These are phyloP conservation scores for Epinotia brunnichana DNA, from an alignment of 2,888 invertebrate species.

Conservation along the genomic window DNA sequence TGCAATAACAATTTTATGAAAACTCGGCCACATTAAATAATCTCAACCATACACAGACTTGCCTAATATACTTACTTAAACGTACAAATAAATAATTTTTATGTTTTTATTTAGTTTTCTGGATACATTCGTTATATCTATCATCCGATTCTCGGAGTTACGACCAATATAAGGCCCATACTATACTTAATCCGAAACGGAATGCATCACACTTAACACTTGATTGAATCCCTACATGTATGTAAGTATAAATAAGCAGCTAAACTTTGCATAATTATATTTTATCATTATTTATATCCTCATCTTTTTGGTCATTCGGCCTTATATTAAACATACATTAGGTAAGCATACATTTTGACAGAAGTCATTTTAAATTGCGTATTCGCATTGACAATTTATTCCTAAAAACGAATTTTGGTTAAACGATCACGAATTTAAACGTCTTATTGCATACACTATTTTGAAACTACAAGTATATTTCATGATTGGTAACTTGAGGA, in stretches of 20 bases:
- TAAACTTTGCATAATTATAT: background rate
- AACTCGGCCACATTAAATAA: no score
- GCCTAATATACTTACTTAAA: background rate
- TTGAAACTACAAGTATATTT: no score
- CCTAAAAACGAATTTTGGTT: background rate
- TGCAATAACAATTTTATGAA: no score
- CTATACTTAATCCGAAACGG: background rate
- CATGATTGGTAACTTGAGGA: no score
- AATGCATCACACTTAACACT: background rate
- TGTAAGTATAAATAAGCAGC: background rate
- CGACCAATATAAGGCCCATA: background rate
- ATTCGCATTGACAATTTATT: no score
- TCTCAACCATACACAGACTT: no score
- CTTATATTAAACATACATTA: background rate
- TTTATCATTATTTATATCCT: background rate
- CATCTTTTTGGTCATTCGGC: constrained; percentile 3
- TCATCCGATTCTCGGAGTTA: background rate
- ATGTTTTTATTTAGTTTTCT: background rate
- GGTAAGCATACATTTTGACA: background rate
- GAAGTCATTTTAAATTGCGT: background rate
- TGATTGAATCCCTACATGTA: background rate
- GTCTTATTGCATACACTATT: no score
- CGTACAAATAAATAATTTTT: background rate
- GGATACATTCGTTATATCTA: background rate
- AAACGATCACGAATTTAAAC: background rate